Evolutionary conservation across 2,888 invertebrate species (phyloP).

Genomic region (Balanococcus diminutus): DNA sequence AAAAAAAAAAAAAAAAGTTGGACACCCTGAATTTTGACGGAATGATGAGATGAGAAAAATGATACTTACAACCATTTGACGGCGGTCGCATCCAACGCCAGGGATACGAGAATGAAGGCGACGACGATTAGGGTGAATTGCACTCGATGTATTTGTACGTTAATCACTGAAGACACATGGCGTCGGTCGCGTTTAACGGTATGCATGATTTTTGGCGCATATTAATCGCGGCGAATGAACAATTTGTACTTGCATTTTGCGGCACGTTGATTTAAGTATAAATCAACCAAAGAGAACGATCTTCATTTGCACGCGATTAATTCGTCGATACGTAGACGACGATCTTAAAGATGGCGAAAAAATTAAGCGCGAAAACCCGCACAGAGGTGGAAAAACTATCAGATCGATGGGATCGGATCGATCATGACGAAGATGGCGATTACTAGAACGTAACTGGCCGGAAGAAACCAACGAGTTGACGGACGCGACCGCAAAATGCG

Average conservation of each 20-base stretch:
- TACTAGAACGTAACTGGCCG: not conserved
- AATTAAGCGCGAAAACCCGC: no score
- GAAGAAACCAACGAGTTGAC: no score
- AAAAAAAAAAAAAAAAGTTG: not conserved
- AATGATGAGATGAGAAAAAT: no score
- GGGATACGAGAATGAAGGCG: not conserved
- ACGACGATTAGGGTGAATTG: not conserved
- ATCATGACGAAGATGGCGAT: no score
- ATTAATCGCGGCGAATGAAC: not conserved
- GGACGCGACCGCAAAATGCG: no score
- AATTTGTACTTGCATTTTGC: conserved; percentile 1
- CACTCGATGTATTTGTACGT: not conserved
- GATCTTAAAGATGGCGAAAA: no score
- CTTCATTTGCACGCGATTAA: no score
- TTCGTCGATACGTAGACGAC: no score
- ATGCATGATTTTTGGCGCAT: conserved; percentile 49
- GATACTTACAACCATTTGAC: conserved; percentile 41
- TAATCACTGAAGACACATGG: not conserved
- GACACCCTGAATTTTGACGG: no score
- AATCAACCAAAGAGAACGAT: not conserved
- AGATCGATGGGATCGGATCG: not conserved
- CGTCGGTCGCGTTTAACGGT: conserved; percentile 32
- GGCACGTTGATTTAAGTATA: not conserved
- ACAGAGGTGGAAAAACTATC: not conserved
- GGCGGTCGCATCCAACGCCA: not conserved